These are phyloP conservation scores for Hoplodrina blanda DNA, from an alignment of 2,888 invertebrate genomes.

Conservation along the genomic window DNA sequence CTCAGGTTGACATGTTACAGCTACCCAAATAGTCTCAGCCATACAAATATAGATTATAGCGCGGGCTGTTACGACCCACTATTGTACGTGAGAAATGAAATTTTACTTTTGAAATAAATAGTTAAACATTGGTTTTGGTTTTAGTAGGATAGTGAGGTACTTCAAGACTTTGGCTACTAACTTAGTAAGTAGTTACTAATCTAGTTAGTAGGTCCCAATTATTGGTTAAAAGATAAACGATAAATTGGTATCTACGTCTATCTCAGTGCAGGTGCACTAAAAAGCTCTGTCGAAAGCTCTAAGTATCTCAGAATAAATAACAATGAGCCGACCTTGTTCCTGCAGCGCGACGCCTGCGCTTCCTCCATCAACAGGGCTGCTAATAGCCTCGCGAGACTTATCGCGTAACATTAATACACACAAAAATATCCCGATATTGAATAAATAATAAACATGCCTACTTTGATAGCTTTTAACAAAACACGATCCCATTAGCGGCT, in stretches of 20 bases:
- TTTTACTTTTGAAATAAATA: too few relatives aligned
- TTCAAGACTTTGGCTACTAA: too few relatives aligned
- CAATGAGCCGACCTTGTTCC: slow-evolving; percentile 13
- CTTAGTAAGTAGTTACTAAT: too few relatives aligned
- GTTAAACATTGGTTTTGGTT: too few relatives aligned
- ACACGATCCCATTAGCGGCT: slow-evolving; percentile 29
- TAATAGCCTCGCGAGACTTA: slow-evolving; percentile 20
- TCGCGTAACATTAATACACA: slow-evolving; percentile 14
- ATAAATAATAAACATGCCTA: slow-evolving; percentile 47
- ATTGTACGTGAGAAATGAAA: too few relatives aligned
- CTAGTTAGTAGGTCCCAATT: too few relatives aligned
- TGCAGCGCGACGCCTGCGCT: not conserved
- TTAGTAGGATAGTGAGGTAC: too few relatives aligned
- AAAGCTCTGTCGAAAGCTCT: slow-evolving; percentile 1
- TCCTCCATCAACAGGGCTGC: slow-evolving; percentile 27
- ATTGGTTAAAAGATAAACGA: too few relatives aligned
- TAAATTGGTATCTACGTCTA: too few relatives aligned
- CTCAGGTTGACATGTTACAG: not conserved
- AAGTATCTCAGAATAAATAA: not conserved
- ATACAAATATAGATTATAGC: not conserved
- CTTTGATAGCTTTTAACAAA: slow-evolving; percentile 32
- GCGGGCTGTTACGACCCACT: too few relatives aligned
- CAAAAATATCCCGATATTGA: slow-evolving; percentile 26
- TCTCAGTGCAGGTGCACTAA: too few relatives aligned
- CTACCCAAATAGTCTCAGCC: not conserved